These are phyloP conservation scores for Panzeria rudis DNA, from an alignment of 2,888 invertebrate genomes.

Conservation along the genomic window DNA sequence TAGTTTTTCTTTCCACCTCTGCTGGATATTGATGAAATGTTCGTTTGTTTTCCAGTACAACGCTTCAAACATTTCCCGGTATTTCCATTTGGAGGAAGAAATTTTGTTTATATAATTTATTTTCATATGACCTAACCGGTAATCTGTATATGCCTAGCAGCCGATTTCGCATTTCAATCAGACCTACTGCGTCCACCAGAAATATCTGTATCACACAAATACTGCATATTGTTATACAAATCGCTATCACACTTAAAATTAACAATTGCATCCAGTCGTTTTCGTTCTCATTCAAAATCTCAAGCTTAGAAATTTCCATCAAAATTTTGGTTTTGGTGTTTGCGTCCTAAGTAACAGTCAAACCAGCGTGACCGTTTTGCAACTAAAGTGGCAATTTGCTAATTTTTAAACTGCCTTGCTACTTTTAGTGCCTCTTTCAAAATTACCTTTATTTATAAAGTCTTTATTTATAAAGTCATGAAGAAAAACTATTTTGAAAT, in stretches of 20 bases:
- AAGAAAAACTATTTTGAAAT: too few species aligned
- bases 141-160: constrained; percentile 76
- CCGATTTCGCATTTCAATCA: constrained; percentile 79
- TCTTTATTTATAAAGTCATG: too few species aligned
- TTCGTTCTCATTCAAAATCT: constrained; percentile 63
- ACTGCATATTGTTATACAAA: constrained; percentile 74
- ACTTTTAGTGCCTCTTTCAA: too few species aligned
- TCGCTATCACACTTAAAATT: constrained; percentile 72
- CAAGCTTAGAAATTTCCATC: constrained; percentile 77
- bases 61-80: constrained; percentile 75
- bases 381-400: too few species aligned
- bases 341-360: too few species aligned
- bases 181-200: constrained; percentile 76
- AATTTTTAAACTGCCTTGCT: too few species aligned
- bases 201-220: constrained; percentile 75
- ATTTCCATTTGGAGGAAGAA: constrained; percentile 78
- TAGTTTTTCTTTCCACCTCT: constrained; percentile 21
- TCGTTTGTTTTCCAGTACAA: constrained; percentile 76
- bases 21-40: constrained; percentile 78
- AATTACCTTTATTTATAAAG: too few species aligned
- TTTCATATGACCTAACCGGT: constrained; percentile 75
- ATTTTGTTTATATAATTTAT: constrained; percentile 78
- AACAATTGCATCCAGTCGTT: constrained; percentile 75
- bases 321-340: too few species aligned
- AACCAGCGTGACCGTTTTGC: too few species aligned